A percentile compares a stretch with the other conserved stretches of the same genome.
phyloP scores from a whole-genome alignment of 2,113 vertebrate species.

The Muntiacus muntjak region DNA sequence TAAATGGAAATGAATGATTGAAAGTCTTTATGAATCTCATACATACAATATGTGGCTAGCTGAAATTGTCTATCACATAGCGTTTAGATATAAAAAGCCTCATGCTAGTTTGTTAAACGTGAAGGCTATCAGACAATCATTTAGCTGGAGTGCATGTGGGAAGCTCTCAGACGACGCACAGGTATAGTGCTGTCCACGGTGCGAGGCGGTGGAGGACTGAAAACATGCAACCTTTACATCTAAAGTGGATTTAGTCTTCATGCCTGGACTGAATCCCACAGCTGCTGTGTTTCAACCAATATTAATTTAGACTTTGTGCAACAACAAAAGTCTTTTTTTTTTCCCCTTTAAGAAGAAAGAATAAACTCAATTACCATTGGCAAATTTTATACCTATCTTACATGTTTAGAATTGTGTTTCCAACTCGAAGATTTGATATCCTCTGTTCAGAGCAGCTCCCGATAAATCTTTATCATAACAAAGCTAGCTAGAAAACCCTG shows the following conservation, averaged over 20 bases:
- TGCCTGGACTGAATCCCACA: constrained; percentile 73
- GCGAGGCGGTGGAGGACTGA: constrained; percentile 66
- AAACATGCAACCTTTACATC: constrained; percentile 75
- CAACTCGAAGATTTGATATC: constrained; percentile 31
- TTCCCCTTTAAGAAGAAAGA: constrained; percentile 47
- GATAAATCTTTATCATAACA: constrained; percentile 56
- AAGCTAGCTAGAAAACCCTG: constrained; percentile 63
- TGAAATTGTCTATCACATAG: constrained; percentile 83
- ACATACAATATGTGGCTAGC: constrained; percentile 81
- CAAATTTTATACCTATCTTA: constrained; percentile 59
- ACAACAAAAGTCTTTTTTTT: constrained; percentile 5
- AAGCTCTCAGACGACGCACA: constrained; percentile 77
- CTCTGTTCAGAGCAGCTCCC: constrained; percentile 52
- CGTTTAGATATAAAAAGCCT: constrained; percentile 83
- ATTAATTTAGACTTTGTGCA: constrained; percentile 75
- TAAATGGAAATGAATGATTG: constrained; percentile 84
- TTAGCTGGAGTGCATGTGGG: constrained; percentile 72
- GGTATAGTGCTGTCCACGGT: constrained; percentile 65
- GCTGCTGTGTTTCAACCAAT: constrained; percentile 68
- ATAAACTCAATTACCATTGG: constrained; percentile 72
- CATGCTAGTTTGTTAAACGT: constrained; percentile 82
- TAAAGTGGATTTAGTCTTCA: constrained; percentile 47
- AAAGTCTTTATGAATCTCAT: constrained; percentile 81
- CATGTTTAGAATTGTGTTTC: constrained; percentile 56
- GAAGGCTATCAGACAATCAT: constrained; percentile 80